Conservation (phyloP, 2,113 vertebrate species). For the Anoplopoma fimbria region DNA sequence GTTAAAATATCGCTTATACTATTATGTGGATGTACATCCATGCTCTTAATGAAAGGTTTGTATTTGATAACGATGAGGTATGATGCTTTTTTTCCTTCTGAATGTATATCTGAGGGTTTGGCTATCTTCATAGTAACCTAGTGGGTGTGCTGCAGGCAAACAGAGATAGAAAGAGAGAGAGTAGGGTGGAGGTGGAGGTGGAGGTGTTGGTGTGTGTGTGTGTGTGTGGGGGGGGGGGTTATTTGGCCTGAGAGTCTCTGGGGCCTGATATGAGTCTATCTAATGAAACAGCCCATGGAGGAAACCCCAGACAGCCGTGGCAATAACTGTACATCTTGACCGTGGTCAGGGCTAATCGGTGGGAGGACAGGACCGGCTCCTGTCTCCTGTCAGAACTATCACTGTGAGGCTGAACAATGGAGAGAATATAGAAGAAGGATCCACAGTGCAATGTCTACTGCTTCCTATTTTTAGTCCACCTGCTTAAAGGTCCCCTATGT, state of each 20-base stretch:
- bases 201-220: no score
- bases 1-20: no score
- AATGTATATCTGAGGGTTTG: background rate
- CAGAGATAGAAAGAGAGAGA: background rate
- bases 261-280: constrained; percentile 81
- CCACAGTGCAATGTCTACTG: background rate
- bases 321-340: constrained; percentile 80
- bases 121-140: background rate
- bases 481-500: background rate
- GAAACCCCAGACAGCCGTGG: constrained; percentile 73
- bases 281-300: constrained; percentile 83
- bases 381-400: constrained; percentile 4
- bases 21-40: no score
- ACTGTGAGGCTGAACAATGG: background rate
- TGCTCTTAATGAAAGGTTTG: no score
- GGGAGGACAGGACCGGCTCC: constrained; percentile 53
- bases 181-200: background rate
- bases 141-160: background rate
- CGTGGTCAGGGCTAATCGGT: constrained; percentile 73
- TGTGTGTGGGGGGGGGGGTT: background rate
- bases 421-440: background rate
- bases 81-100: background rate
- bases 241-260: constrained; percentile 69
- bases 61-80: no score
- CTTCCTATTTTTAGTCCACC: background rate